Percentiles rank a stretch among this genome's conserved stretches.
Evolutionary conservation across 2,113 vertebrate species (phyloP).

Genomic region (Porphyrio hochstetteri): DNA sequence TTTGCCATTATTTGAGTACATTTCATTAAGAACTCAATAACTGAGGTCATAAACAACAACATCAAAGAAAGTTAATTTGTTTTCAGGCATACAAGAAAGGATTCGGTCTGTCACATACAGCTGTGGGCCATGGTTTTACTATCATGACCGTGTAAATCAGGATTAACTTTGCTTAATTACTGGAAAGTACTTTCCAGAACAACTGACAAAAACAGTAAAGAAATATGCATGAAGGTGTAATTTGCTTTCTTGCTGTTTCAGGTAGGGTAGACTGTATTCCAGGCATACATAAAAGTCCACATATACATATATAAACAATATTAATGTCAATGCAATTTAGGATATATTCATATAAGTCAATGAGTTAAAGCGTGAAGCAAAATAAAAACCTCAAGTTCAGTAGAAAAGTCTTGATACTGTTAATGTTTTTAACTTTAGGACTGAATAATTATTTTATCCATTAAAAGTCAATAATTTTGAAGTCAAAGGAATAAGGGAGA

Average conservation of each 20-base stretch:
- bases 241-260: neutral
- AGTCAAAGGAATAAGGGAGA: neutral
- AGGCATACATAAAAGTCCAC: neutral
- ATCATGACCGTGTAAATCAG: neutral
- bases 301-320: neutral
- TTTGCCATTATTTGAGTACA: neutral
- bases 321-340: neutral
- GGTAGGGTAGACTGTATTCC: neutral
- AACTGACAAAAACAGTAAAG: neutral
- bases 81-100: neutral
- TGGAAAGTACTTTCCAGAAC: neutral
- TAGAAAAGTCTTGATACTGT: neutral
- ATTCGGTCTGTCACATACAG: neutral
- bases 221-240: neutral
- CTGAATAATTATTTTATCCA: neutral
- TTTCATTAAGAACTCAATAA: neutral
- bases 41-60: neutral
- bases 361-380: neutral
- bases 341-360: neutral
- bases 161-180: neutral
- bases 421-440: neutral
- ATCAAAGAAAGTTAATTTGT: neutral
- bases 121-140: neutral
- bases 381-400: neutral
- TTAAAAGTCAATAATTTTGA: neutral